Evolutionary conservation across 2,797 vertebrate genomes (phyloP), one percentile per base, ranked within the genome.

Genomic region (Mormyrus hasselquistii): DNA sequence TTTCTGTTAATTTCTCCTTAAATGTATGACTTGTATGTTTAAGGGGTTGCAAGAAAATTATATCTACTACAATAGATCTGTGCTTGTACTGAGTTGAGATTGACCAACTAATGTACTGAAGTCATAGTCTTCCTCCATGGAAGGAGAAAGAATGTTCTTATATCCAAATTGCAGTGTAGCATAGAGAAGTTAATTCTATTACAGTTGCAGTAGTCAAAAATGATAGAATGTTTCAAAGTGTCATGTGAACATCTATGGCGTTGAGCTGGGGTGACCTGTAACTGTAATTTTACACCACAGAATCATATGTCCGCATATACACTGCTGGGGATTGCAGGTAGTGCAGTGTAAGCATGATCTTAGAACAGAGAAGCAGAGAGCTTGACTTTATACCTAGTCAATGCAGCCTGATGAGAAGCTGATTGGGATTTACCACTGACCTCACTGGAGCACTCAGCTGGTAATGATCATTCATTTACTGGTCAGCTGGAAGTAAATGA

Each of bases 401-500:
- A 87, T 89, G 89, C 52, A 86, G 49, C 79, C 62, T 73, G 84
- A 87, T 73, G 59, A 86, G 38, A 65, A 52, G 49, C 83, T 44
- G n/a, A 90, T 62, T 88, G 88, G 47, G 87, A 65, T 47, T 57
- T 86, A 86, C 88, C 22, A 14, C 73, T 85, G 83, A 92, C 65
- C 73, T 88, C 86, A 90, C 69, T 82, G 91, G 69, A 92, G 88
- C 91, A 89, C 83, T 90, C 73, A 92, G 52, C 41, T 90, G 92
- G 90, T 92, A 89, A 88, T 79, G 59, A 62, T 50, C 69, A 59
- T 92, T 91, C 90, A 91, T 92, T 92, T 92, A 90, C 90, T 90
- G 86, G 59, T 88, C 88, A 50, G 82, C 25, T 86, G 69, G 90
- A 89, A 89, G 89, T 92, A 91, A 91, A 92, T 92, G 89, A 92